Percentiles rank a stretch among this genome's conserved stretches.
Evolutionary conservation across 2,888 invertebrate species (phyloP).

Genomic region (Xylota sylvarum): DNA sequence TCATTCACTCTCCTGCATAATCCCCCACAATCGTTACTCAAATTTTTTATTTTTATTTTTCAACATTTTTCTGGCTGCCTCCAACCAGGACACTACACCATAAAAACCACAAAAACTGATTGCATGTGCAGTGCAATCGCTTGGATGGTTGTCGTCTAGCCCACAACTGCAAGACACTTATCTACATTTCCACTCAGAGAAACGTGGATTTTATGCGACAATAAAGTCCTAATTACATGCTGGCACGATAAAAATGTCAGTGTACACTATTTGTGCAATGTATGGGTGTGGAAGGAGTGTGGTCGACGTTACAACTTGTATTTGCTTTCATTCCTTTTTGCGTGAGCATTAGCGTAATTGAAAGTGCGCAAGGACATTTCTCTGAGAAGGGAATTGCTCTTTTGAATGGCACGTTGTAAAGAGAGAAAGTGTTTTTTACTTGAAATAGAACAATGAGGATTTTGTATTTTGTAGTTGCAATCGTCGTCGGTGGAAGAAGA

Average conservation of each 20-base stretch:
- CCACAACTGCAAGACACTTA: neutral
- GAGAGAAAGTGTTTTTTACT: neutral
- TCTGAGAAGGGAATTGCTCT: slow-evolving; percentile 28
- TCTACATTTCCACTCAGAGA: slow-evolving; percentile 8
- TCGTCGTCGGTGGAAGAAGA: neutral
- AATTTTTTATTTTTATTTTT: neutral
- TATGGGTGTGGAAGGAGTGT: neutral
- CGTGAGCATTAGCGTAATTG: slow-evolving; percentile 39
- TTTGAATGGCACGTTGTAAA: slow-evolving; percentile 5
- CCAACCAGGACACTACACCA: neutral
- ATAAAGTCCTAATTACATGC: slow-evolving; percentile 51
- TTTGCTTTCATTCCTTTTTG: neutral
- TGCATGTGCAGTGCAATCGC: slow-evolving; percentile 54
- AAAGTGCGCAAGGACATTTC: slow-evolving; percentile 62
- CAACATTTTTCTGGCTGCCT: too few species aligned
- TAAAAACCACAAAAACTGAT: slow-evolving; percentile 24
- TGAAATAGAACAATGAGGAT: slow-evolving; percentile 8
- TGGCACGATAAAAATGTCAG: slow-evolving; percentile 37
- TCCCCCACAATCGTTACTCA: neutral
- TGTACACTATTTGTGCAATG: slow-evolving; percentile 12
- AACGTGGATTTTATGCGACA: slow-evolving; percentile 45
- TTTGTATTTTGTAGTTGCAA: neutral
- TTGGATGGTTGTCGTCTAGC: slow-evolving; percentile 8
- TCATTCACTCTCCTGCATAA: neutral
- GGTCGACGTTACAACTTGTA: neutral